These are phyloP conservation scores for Channa argus DNA, from an alignment of 2,113 vertebrate genomes.

Conservation along the genomic window DNA sequence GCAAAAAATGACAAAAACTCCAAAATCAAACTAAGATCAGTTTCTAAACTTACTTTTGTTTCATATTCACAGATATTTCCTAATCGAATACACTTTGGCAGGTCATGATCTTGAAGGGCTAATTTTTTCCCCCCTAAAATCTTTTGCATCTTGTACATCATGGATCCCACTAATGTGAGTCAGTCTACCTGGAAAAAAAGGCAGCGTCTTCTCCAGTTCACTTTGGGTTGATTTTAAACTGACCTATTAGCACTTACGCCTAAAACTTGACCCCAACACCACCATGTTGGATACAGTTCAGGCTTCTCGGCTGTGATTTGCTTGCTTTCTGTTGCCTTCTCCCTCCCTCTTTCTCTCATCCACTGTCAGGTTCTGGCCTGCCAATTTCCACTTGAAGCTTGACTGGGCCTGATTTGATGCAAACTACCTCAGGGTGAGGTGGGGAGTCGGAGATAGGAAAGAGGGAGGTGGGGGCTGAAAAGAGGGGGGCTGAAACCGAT, in stretches of 20 bases:
- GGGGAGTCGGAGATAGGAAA: slow-evolving; percentile 17
- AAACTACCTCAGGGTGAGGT: slow-evolving; percentile 95
- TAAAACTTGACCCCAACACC: slow-evolving; percentile 33
- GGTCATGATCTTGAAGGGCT: not conserved
- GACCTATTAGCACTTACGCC: slow-evolving; percentile 58
- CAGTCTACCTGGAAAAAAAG: not conserved
- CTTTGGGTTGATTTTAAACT: slow-evolving; percentile 18
- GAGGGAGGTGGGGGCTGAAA: slow-evolving; percentile 53
- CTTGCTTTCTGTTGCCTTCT: slow-evolving; percentile 8
- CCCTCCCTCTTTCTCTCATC: slow-evolving; percentile 52
- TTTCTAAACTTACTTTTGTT: not conserved
- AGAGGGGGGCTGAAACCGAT: slow-evolving; percentile 88
- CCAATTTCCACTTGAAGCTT: slow-evolving; percentile 99
- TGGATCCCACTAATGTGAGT: not conserved
- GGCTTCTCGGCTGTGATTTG: slow-evolving; percentile 2
- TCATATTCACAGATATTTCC: not conserved
- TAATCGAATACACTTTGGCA: not conserved
- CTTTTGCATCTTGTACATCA: not conserved
- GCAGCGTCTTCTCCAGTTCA: not conserved
- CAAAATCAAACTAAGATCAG: not conserved
- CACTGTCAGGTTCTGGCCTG: slow-evolving; percentile 97
- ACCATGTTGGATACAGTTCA: slow-evolving; percentile 44
- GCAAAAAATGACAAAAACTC: not conserved
- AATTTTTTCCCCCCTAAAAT: too few relatives aligned
- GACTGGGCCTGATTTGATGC: slow-evolving; percentile 98